phyloP scores from a whole-genome alignment of 1,140 invertebrate genomes.

The Drosophila teissieri region DNA sequence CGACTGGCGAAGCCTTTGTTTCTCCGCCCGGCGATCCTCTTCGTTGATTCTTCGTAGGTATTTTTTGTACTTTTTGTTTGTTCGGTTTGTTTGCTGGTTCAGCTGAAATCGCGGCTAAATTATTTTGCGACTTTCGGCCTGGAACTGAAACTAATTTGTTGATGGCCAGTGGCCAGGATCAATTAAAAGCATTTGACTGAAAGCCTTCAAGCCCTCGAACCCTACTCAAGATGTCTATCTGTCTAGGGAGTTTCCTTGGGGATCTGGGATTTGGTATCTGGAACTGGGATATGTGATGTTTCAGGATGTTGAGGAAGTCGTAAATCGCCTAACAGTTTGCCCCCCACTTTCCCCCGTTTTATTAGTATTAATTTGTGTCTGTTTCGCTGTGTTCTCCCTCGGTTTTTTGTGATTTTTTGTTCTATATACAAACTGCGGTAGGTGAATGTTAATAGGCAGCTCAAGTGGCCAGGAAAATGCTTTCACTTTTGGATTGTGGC shows the following conservation, averaged over 20 bases:
- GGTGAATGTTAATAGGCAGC: constrained; percentile 70
- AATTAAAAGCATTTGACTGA: constrained; percentile 78
- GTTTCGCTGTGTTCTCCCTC: constrained; percentile 6
- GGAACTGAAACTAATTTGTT: constrained; percentile 69
- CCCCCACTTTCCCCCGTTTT: constrained; percentile 28
- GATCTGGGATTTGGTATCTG: constrained; percentile 7
- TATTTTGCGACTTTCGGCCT: constrained; percentile 66
- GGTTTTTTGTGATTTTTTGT: constrained; percentile 13
- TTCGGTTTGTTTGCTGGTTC: not conserved
- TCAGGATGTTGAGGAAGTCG: constrained; percentile 75
- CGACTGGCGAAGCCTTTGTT: constrained; percentile 63
- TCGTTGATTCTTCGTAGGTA: constrained; percentile 7
- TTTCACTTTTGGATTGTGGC: constrained; percentile 54
- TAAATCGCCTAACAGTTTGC: constrained; percentile 73
- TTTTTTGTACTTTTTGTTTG: not conserved
- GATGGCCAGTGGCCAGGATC: constrained; percentile 50
- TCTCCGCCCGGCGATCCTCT: constrained; percentile 24
- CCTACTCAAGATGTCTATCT: constrained; percentile 80
- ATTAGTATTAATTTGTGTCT: constrained; percentile 70
- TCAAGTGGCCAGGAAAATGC: constrained; percentile 70
- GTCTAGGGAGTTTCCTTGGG: constrained; percentile 45
- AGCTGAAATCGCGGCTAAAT: constrained; percentile 47
- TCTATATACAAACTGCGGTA: constrained; percentile 79
- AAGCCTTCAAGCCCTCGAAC: constrained; percentile 66
- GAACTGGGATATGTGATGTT: constrained; percentile 3